Evolutionary conservation across 2,797 vertebrate genomes (phyloP).

Genomic region (Botia almorhae): DNA sequence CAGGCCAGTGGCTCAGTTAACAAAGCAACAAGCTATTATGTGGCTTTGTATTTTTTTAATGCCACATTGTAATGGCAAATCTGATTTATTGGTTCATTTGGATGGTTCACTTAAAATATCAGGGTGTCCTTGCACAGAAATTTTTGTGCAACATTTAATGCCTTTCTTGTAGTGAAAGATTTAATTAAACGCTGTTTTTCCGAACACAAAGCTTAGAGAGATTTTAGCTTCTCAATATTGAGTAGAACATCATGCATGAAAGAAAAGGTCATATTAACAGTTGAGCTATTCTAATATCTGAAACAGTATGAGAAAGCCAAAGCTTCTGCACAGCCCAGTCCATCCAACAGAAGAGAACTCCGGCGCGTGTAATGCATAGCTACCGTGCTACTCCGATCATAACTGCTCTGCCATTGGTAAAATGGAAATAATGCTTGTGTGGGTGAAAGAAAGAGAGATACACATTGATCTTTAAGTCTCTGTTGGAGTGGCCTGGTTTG

Average conservation of each 20-base stretch:
- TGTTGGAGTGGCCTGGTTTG: constrained; percentile 54
- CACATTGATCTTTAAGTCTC: constrained; percentile 55
- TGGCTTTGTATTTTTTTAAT: no score
- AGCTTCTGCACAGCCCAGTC: not conserved
- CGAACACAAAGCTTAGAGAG: no score
- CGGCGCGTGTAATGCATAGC: not conserved
- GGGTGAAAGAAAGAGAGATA: constrained; percentile 44
- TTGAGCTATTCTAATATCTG: not conserved
- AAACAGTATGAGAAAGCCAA: not conserved
- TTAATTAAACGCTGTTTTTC: no score
- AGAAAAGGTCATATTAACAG: not conserved
- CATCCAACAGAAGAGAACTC: not conserved
- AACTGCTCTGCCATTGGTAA: constrained; percentile 29
- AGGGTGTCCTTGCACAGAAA: no score
- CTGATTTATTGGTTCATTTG: no score
- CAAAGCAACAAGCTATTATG: no score
- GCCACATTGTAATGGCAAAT: no score
- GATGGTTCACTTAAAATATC: no score
- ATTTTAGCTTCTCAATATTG: not conserved
- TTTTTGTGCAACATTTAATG: no score
- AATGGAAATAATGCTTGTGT: constrained; percentile 48
- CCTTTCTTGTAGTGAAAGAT: no score
- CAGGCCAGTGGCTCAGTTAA: no score
- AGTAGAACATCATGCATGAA: not conserved
- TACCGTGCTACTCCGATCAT: not conserved